A percentile compares a stretch with the other conserved stretches of the same genome.
These are phyloP conservation scores for Apodemus sylvaticus DNA, from an alignment of 2,113 vertebrate species.

Conservation along the genomic window DNA sequence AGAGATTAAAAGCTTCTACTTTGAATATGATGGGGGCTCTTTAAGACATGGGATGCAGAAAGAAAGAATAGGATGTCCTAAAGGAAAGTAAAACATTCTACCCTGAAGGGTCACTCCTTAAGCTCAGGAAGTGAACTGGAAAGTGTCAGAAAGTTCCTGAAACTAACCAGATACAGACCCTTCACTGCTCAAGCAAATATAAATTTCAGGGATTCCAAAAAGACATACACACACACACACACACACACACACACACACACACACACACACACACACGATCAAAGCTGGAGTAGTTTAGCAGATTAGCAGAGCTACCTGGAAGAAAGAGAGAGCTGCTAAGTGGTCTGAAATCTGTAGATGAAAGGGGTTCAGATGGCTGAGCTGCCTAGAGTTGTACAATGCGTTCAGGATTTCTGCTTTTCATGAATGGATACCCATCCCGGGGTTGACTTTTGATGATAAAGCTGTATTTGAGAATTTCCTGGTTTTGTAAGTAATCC, in stretches of 20 bases:
- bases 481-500: neutral
- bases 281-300: neutral
- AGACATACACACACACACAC: neutral
- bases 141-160: neutral
- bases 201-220: neutral
- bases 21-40: neutral
- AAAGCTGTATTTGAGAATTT: neutral
- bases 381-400: neutral
- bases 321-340: neutral
- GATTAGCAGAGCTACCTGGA: neutral
- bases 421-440: no score
- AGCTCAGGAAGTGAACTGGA: neutral
- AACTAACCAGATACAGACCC: neutral
- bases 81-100: no score
- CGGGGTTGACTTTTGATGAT: neutral
- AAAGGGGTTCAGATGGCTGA: neutral
- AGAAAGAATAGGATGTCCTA: no score
- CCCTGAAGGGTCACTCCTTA: neutral
- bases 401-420: neutral
- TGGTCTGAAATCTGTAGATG: neutral
- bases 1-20: neutral
- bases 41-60: neutral
- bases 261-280: neutral
- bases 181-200: neutral
- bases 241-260: no score